phyloP scores from a whole-genome alignment of 2,113 vertebrate species.

The Erythrocebus patas region DNA sequence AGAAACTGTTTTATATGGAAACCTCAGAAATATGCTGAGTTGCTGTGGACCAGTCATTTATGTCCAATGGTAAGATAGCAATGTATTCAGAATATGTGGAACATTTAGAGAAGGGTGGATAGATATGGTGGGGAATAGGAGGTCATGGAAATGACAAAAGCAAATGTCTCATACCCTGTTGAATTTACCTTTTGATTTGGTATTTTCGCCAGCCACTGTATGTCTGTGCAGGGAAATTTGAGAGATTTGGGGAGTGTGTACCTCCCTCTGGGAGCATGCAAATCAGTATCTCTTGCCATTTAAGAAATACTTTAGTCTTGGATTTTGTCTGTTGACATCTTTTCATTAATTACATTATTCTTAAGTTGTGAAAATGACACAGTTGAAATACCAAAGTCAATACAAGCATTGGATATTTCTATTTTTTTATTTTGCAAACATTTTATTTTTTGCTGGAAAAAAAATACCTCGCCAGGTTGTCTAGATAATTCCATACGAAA shows the following conservation, averaged over 20 bases:
- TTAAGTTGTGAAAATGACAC: not conserved
- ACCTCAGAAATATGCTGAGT: not conserved
- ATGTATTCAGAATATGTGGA: not conserved
- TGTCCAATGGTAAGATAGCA: not conserved
- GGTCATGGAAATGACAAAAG: too few species aligned
- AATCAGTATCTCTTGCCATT: not conserved
- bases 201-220: not conserved
- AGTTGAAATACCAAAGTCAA: slow-evolving; percentile 55
- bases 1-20: not conserved
- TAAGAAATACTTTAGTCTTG: not conserved
- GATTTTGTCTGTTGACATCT: not conserved
- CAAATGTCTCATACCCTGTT: not conserved
- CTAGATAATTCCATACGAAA: slow-evolving; percentile 65
- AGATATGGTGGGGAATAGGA: not conserved
- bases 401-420: slow-evolving; percentile 66
- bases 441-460: not conserved
- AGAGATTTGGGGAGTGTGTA: not conserved
- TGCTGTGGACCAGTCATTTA: not conserved
- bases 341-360: not conserved
- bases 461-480: not conserved
- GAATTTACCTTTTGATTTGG: not conserved
- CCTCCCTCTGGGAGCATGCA: not conserved
- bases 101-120: not conserved
- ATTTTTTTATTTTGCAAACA: not conserved
- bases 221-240: not conserved